A percentile compares a stretch with the other conserved stretches of the same genome.
Conservation (phyloP, 2,888 invertebrate genomes). For the Pristionchus maxplancki region DNA sequence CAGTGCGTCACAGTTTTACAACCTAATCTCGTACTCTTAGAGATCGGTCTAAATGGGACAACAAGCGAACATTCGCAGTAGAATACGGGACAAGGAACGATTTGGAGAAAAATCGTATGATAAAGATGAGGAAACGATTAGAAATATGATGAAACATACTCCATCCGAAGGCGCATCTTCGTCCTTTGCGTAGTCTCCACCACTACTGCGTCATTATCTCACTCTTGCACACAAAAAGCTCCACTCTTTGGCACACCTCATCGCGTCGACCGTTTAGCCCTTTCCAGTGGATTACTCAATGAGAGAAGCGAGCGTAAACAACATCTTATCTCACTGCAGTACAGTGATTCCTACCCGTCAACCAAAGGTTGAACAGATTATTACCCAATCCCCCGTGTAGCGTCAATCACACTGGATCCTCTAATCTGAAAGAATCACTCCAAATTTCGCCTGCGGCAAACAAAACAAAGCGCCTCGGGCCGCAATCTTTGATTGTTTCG, state of each 20-base stretch:
- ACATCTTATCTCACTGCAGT: constrained; percentile 8
- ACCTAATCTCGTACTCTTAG: background rate
- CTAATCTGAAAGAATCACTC: background rate
- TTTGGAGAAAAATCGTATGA: background rate
- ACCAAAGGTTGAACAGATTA: background rate
- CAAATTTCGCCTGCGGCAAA: background rate
- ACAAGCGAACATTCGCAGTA: background rate
- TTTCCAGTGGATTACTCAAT: constrained; percentile 29
- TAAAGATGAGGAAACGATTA: background rate
- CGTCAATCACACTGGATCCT: background rate
- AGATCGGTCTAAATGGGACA: background rate
- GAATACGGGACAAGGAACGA: background rate
- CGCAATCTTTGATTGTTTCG: background rate
- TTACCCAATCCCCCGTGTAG: constrained; percentile 10
- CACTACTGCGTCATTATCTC: background rate
- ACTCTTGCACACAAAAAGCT: background rate
- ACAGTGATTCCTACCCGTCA: constrained; percentile 4
- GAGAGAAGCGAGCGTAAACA: background rate
- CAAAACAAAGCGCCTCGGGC: constrained; percentile 23
- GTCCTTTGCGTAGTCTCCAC: background rate
- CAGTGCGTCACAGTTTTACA: background rate
- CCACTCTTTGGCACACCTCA: background rate
- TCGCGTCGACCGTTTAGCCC: background rate
- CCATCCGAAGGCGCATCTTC: background rate
- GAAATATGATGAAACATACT: background rate